Conservation (phyloP, 2,113 vertebrate genomes). For the Microtus richardsoni region DNA sequence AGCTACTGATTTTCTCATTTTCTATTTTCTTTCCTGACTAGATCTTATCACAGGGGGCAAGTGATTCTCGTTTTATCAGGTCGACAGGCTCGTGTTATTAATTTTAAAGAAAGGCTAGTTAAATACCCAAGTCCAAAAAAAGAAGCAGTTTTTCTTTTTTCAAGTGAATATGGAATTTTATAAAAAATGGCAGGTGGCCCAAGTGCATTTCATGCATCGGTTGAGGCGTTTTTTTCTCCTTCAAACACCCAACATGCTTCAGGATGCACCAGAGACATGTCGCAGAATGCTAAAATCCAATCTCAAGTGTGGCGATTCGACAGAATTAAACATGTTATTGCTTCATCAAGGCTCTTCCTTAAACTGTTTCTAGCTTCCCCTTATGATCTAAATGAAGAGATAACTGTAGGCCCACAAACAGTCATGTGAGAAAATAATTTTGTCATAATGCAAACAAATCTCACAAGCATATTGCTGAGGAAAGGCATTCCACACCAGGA, state of each 20-base stretch:
- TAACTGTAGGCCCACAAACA: neutral
- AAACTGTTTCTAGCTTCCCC: neutral
- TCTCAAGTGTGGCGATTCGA: neutral
- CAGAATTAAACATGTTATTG: neutral
- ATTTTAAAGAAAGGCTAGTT: conserved; percentile 53
- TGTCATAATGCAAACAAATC: neutral
- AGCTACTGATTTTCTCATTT: conserved; percentile 11
- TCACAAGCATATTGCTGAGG: neutral
- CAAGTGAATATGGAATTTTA: neutral
- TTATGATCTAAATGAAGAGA: neutral
- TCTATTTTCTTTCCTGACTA: neutral
- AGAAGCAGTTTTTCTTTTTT: neutral
- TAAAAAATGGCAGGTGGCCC: neutral
- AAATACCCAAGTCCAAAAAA: neutral
- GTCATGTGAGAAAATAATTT: neutral
- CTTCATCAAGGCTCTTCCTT: neutral
- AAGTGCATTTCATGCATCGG: neutral
- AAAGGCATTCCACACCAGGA: no score
- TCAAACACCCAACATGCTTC: neutral
- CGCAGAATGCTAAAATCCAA: neutral
- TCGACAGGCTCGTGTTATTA: neutral
- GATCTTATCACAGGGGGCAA: neutral
- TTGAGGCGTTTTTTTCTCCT: neutral
- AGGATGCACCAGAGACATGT: neutral
- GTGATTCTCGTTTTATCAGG: neutral